Base-by-base conservation (phyloP, 2,113 vertebrate species). In the Phalacrocorax brasilianus region DNA sequence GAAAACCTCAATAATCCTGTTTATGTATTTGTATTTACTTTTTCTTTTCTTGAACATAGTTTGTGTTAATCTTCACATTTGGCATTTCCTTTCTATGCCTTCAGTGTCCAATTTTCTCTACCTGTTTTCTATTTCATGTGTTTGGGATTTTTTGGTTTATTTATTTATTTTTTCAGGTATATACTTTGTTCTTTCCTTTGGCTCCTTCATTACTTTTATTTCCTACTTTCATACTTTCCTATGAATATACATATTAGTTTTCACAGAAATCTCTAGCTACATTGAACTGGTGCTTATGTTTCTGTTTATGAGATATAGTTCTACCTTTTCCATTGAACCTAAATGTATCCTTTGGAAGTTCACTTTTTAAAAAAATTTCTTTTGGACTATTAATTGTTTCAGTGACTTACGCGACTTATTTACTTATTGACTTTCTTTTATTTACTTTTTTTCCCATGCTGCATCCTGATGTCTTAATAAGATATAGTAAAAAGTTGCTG, bases 21-120 rank as follows among this genome's bases (percentile, higher is more conserved):
- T 71, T 19, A 23, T 0, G 0, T 27, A n/a, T 18, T 59, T 55
- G 19, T 59, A 17, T 28, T 49, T 62, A n/a, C 1, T 73, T 76
- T 56, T 74, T 73, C 24, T 63, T 7, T 53, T 75, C 21, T 58
- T 84, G 16, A 77, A 73, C 30, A 35, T 17, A 50, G 24, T 50
- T 80, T 87, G 53, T 27, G 3, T 32, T 33, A n/a, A 68, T 56
- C 1, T 74, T 66, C 42, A 35, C 0, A 0, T 44, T 49, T 75
- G 8, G 8, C 7, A 16, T 71, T 78, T 77, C 80, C 18, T 62
- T 82, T 75, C 27, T 82, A 16, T 24, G 30, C 1, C 1, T 1
- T 49, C 28, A 55, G 3, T 35, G 11, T 38, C 9, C 5, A 32
- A 2, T 85, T 91, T 86, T 49, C 26, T 76, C 9, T 68, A 18